Evolutionary conservation across 1,140 invertebrate genomes (phyloP), one percentile per base, ranked within the genome.

Genomic region (Schlechtendalia chinensis): DNA sequence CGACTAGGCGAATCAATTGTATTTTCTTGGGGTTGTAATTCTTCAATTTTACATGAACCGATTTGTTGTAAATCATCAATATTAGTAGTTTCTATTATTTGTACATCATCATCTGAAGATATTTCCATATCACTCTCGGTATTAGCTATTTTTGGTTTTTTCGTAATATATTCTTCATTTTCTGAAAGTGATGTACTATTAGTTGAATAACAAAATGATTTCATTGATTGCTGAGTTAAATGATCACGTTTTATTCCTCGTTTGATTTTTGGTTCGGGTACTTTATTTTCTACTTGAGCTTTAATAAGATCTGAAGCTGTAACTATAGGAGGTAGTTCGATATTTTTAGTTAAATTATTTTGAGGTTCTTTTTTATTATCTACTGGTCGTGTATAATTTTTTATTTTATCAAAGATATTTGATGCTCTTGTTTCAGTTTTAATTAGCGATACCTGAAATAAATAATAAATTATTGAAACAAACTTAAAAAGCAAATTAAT

Each of bases 281-380:
- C 50, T 79, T 81, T 72, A 27, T 69, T 58, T 45, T 82, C 17
- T 14, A 82, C 56, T 75, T 82, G 80, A 14, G 80, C 65, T 32
- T 80, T 80, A 63, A 74, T 54, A 39, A 83, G 56, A 58, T 82
- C 81, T n/a, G 71, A 39, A 32, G 67, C 53, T 50, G 71, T 56
- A 65, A 67, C 22, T 79, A 82, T 82, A 47, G 54, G 45, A 24
- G 39, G 47, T 11, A 56, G 47, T 67, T 75, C 29, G 8, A 45
- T 22, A 27, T 56, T 63, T 27, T 63, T 22, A 14, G 45, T 45
- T 54, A 61, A n/a, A 19, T 29, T 47, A n/a, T 16, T 71, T 54
- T 47, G 56, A 1, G n/a, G 5, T 45, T 50, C 39, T 74, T 59
- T n/a, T n/a, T n/a, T 58, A 16, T 39, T 19, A 47, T 67, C 45